Evolutionary conservation across 2,113 vertebrate species (phyloP), one percentile per base, ranked within the genome.

Genomic region (Melanostigma gelatinosum): DNA sequence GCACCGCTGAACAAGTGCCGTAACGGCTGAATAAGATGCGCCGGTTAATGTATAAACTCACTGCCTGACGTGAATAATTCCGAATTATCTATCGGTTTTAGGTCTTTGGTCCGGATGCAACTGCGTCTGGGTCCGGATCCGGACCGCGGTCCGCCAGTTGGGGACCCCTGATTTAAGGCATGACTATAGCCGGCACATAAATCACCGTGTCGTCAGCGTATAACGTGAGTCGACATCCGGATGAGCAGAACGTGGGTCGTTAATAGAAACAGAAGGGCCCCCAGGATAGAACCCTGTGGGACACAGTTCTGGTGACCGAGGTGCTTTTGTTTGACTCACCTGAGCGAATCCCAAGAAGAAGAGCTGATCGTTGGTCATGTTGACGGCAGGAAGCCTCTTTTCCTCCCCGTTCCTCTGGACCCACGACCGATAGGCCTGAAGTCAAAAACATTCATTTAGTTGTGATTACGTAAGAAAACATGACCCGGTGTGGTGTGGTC

Each of bases 321-420:
- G 2, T 38, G 22, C 60, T 9, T 18, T 20, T 6, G 29, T 62
- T 57, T 4, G 22, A 20, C 65, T 82, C 93, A 99, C 98, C 97
- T 99, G 98, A 0, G 98, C 98, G 34, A 99, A 99, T 71, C 97
- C 98, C 76, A 99, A 96, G 1, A 99, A 99, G 95, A 99, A 99
- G 65, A 99, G 97, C 92, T 99, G 98, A 80, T 99, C 96, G 72
- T 97, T 99, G 78, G 97, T 98, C 85, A 99, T 95, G 65, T 95
- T 97, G 79, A 99, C 95, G 0, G 97, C 97, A 1, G 98, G 98
- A 60, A 99, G 95, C 67, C 36, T 93, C 82, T 96, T 97, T 88
- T 99, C 98, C 15, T 97, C 95, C 1, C 97, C 97, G 0, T 97
- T 96, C 82, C 83, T 96, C 83, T 92, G 88, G 70, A 98, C 91